phyloP scores from a whole-genome alignment of 2,888 invertebrate species.

The Pterostichus niger region DNA sequence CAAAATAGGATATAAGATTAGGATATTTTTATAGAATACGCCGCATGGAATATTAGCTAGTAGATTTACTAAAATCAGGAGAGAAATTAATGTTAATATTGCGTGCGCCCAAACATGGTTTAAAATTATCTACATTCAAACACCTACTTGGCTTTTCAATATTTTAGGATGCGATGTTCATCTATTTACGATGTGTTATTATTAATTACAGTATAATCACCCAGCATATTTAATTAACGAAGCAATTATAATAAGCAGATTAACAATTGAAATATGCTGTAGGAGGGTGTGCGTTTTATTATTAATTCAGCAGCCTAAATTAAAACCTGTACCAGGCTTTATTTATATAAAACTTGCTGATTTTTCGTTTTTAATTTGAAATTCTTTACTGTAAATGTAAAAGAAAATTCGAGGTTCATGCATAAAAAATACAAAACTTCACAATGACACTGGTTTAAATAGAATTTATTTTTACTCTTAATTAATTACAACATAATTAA shows the following conservation, averaged over 20 bases:
- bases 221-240: conserved; percentile 2
- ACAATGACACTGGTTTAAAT: too few species aligned
- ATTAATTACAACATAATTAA: neutral
- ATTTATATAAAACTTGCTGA: conserved; percentile 10
- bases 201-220: conserved; percentile 7
- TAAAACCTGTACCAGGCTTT: conserved; percentile 15
- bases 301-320: conserved; percentile 23
- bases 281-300: conserved; percentile 7
- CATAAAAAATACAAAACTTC: too few species aligned
- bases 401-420: too few species aligned
- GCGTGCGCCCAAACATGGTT: conserved; percentile 5
- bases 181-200: conserved; percentile 7
- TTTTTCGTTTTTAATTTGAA: neutral
- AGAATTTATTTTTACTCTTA: neutral
- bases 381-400: too few species aligned
- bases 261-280: neutral
- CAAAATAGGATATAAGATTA: neutral
- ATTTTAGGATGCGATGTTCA: conserved; percentile 24
- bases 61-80: conserved; percentile 4
- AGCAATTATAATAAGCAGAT: conserved; percentile 42
- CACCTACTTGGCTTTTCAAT: neutral
- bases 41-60: conserved; percentile 1
- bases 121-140: conserved; percentile 5
- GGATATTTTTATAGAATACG: conserved; percentile 27
- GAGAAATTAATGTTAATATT: conserved; percentile 32